Evolutionary conservation across 2,888 invertebrate species (phyloP).

Genomic region (Ophonus ardosiacus): DNA sequence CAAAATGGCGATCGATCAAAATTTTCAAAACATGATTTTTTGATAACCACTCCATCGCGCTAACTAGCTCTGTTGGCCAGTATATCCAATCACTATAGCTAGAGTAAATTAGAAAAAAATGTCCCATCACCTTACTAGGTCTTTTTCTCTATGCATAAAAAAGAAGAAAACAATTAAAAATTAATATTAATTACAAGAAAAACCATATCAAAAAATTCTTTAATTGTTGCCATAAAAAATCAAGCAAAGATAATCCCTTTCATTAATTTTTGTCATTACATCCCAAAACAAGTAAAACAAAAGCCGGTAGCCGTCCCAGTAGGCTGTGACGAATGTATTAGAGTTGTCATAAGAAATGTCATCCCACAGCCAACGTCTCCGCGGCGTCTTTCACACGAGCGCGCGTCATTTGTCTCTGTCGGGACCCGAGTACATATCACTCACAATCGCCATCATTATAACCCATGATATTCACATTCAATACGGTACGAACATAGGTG

Average conservation of each 20-base stretch:
- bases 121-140: too few species aligned
- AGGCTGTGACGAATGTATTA: constrained; percentile 51
- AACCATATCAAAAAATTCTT: not conserved
- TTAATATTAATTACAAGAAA: not conserved
- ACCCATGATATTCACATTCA: constrained; percentile 62
- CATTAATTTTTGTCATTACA: constrained; percentile 49
- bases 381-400: constrained; percentile 41
- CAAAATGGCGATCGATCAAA: too few species aligned
- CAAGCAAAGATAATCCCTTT: constrained; percentile 11
- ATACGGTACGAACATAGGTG: constrained; percentile 4
- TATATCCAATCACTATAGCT: too few species aligned
- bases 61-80: too few species aligned
- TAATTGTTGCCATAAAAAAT: not conserved
- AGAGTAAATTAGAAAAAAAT: too few species aligned
- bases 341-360: constrained; percentile 46
- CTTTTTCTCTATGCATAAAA: too few species aligned
- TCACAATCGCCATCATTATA: constrained; percentile 59
- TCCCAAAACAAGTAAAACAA: constrained; percentile 8
- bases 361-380: not conserved
- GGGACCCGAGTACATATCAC: constrained; percentile 41
- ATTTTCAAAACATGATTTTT: too few species aligned
- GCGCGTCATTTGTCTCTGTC: constrained; percentile 57
- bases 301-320: constrained; percentile 14
- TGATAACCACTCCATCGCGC: too few species aligned
- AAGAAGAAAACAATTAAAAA: not conserved